Evolutionary conservation across 1,140 invertebrate species (phyloP).

Genomic region (Trachymyrmex cornetzi): DNA sequence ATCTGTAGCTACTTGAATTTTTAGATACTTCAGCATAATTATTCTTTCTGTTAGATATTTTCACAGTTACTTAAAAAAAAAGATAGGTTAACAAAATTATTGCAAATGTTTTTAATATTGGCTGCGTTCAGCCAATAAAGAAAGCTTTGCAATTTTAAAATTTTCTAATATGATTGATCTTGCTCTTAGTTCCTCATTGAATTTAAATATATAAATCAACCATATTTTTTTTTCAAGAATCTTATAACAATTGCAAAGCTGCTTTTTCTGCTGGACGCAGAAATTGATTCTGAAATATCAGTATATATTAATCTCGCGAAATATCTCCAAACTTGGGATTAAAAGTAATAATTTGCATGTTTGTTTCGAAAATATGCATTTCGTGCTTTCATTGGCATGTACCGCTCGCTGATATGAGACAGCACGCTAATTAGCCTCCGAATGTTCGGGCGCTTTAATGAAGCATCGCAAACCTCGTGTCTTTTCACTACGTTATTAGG

Average conservation of each 20-base stretch:
- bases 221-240: too few relatives aligned
- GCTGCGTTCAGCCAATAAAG: too few relatives aligned
- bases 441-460: slow-evolving; percentile 73
- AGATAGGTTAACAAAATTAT: background rate
- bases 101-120: background rate
- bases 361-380: slow-evolving; percentile 21
- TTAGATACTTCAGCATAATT: too few relatives aligned
- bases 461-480: slow-evolving; percentile 72
- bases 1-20: too few relatives aligned
- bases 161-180: too few relatives aligned
- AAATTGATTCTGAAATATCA: background rate
- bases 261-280: too few relatives aligned
- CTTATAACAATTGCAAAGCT: too few relatives aligned
- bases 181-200: too few relatives aligned
- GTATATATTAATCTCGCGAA: background rate
- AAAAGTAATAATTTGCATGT: background rate
- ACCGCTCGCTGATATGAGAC: background rate
- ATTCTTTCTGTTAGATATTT: too few relatives aligned
- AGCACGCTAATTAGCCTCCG: slow-evolving; percentile 63
- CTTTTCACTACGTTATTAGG: slow-evolving; percentile 78
- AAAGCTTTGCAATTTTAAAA: too few relatives aligned
- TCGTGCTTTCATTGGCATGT: background rate
- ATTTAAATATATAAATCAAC: too few relatives aligned
- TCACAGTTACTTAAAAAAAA: background rate
- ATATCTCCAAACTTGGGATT: background rate